Base-by-base conservation (phyloP, 1,140 invertebrate species). In the Epicauta chinensis region DNA sequence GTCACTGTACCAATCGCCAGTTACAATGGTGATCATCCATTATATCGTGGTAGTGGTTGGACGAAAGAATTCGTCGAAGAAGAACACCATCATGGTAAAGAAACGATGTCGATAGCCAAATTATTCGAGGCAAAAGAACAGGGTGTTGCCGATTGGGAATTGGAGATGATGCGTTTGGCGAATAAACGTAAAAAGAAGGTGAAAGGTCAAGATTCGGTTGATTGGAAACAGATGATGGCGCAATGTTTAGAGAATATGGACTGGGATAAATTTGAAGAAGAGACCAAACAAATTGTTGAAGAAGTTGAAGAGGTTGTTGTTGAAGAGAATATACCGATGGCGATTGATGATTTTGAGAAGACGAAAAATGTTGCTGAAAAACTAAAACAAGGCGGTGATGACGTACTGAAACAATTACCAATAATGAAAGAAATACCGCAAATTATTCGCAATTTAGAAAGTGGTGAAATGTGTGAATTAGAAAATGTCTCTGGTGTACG, bases 111-210 rank as follows among this genome's bases (percentile, higher is more conserved):
- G 6, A 77, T 80, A 42, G 85, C 83, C 53, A 84, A 83, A 69
- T 79, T 87, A 53, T 88, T 89, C 65, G 84, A 89, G 72, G 83
- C 82, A 30, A 87, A 87, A 65, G 84, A 86, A 63, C 79, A 70
- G 40, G 76, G 80, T 7, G 75, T 70, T 0, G 77, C 79, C 23
- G 80, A 82, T 55, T 82, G 84, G 58, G 65, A 73, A 63, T 49
- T 69, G 37, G 61, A 74, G 63, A 64, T 65, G 60, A 59, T 66
- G 58, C 46, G 64, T 49, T 53, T 70, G 54, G 63, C 68, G 1
- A 62, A 61, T 36, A 65, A 68, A 56, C 56, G 67, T 48, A 68
- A 64, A 58, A 67, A 62, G 64, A 68, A 64, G 69, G 35, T 72
- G 56, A 70, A 71, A 71, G 67, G 72, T 67, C 65, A 68, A 51